Percentiles rank a stretch among this genome's conserved stretches.
These are phyloP conservation scores for Boleophthalmus pectinirostris DNA, from an alignment of 2,113 vertebrate species.

Conservation along the genomic window DNA sequence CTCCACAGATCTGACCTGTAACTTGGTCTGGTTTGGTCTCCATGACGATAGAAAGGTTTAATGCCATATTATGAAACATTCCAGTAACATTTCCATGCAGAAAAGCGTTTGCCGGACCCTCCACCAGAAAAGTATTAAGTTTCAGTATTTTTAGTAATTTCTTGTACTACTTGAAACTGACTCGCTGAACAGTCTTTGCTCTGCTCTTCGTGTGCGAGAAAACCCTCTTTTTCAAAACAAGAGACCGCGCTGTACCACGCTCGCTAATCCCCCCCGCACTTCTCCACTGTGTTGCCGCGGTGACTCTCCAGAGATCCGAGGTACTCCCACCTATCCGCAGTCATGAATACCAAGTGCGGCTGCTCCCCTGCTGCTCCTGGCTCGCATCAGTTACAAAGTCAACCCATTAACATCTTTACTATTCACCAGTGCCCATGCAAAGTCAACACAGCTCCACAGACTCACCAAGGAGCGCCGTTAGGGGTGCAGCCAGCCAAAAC, in stretches of 20 bases:
- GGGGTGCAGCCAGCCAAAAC: conserved; percentile 28
- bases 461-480: conserved; percentile 47
- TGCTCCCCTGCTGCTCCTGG: conserved; percentile 47
- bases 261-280: conserved; percentile 46
- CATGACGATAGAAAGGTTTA: too few relatives aligned
- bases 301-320: conserved; percentile 18
- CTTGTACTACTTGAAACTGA: too few relatives aligned
- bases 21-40: too few relatives aligned
- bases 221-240: conserved; percentile 40
- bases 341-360: conserved; percentile 51
- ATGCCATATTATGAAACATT: too few relatives aligned
- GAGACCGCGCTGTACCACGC: conserved; percentile 15
- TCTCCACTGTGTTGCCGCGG: conserved; percentile 17
- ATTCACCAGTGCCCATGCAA: conserved; percentile 44
- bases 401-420: conserved; percentile 69
- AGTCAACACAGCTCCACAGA: conserved; percentile 51
- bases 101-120: too few relatives aligned
- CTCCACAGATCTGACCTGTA: too few relatives aligned
- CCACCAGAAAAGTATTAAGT: too few relatives aligned
- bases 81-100: too few relatives aligned
- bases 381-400: conserved; percentile 70
- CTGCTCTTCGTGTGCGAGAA: conserved; percentile 9
- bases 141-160: too few relatives aligned
- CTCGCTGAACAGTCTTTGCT: background rate
- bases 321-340: conserved; percentile 33